Evolutionary conservation across 2,113 vertebrate genomes (phyloP), one percentile per base, ranked within the genome.

Genomic region (Theristicus caerulescens): DNA sequence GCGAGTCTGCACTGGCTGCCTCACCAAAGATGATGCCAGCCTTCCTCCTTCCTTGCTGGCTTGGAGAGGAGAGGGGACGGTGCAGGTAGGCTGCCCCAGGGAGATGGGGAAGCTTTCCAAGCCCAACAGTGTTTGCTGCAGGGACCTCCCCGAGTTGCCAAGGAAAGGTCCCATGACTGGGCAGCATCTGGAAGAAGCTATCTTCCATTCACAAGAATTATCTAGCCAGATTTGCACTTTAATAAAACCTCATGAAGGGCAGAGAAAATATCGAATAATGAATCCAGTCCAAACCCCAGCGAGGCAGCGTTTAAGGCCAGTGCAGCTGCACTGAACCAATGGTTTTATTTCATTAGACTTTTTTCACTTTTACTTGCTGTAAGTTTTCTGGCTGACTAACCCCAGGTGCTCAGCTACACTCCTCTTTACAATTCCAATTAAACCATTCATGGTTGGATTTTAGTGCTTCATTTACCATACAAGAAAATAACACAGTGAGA

Each of bases 331-430:
- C 69, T 58, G 55, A 44, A 86, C 32, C 40, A 74, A 34, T 46
- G 40, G 58, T 11, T 91, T 95, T 11, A 54, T 86, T 83, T 65
- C 54, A 79, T 51, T 64, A 21, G 32, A 14, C 47, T 46, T 64
- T 62, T 78, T 74, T 58, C 16, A 21, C 49, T 57, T 51, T 34
- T 74, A 70, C 52, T 64, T 65, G 73, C 83, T 91, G 70, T 51
- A 89, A 55, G 26, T 82, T 86, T 85, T 84, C 82, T 91, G 82
- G 40, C 81, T 94, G 89, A 86, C 81, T 78, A 27, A 93, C 58
- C 25, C 31, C 86, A 83, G 74, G 93, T 95, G 85, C 71, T 92
- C 90, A 65, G 5, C 76, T 42, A 25, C 2, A 16, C 61, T 65
- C 61, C 29, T 46, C 83, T 86, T 84, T 76, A 81, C 57, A 82